Evolutionary conservation across 2,797 vertebrate genomes (phyloP).

Genomic region (Semotilus atromaculatus): DNA sequence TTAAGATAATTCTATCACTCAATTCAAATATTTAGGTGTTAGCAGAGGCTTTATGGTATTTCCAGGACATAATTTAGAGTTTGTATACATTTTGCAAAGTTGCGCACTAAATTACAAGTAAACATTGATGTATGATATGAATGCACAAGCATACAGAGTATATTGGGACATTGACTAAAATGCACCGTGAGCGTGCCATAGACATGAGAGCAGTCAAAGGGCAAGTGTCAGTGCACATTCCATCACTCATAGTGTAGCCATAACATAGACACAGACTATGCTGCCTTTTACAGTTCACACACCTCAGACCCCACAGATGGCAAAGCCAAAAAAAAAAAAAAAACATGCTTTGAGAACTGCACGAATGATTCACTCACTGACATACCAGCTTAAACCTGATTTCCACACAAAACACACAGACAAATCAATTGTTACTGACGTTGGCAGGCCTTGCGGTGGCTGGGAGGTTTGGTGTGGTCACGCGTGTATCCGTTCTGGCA

Average conservation of each 20-base stretch:
- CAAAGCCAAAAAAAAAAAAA: background rate
- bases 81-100: conserved; percentile 37
- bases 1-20: conserved; percentile 30
- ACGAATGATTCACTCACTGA: background rate
- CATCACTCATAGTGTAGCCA: conserved; percentile 70
- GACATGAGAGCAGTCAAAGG: conserved; percentile 75
- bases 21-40: conserved; percentile 49
- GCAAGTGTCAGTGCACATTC: conserved; percentile 72
- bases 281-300: conserved; percentile 37
- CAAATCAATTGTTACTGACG: conserved; percentile 75
- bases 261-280: conserved; percentile 68
- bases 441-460: conserved; percentile 87
- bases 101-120: conserved; percentile 40
- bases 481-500: conserved; percentile 88
- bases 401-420: conserved; percentile 30
- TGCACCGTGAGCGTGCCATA: conserved; percentile 62
- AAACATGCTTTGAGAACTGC: background rate
- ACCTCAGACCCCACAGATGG: conserved; percentile 35
- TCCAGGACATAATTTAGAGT: conserved; percentile 21
- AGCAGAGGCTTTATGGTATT: conserved; percentile 14
- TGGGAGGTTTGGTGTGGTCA: conserved; percentile 79
- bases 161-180: conserved; percentile 61
- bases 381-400: background rate
- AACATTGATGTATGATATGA: conserved; percentile 31
- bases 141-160: conserved; percentile 58